These are phyloP conservation scores for Drosophila nigricruria DNA, from an alignment of 2,888 invertebrate species.

Conservation along the genomic window DNA sequence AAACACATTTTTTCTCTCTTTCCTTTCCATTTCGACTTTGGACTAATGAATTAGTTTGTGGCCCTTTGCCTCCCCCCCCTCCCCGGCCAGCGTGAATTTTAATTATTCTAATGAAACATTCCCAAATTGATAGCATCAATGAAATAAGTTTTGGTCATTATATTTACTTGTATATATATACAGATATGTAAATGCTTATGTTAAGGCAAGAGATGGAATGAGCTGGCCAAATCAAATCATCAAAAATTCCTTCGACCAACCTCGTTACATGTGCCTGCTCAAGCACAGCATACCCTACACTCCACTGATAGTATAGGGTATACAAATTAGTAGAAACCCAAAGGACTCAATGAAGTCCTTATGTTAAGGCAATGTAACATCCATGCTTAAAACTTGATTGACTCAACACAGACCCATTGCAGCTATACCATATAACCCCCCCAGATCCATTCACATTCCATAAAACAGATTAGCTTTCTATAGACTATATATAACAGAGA, in stretches of 20 bases:
- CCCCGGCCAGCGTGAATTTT: background rate
- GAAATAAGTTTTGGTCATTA: conserved; percentile 6
- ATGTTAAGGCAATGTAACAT: no score
- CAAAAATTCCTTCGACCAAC: no score
- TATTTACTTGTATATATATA: background rate
- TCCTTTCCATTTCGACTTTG: background rate
- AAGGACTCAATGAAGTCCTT: background rate
- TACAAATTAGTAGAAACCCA: background rate
- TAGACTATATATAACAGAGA: background rate
- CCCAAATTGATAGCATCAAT: conserved; percentile 3
- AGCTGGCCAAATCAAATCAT: background rate
- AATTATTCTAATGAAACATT: conserved; percentile 53
- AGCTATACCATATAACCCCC: background rate
- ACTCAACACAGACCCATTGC: background rate
- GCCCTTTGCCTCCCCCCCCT: background rate
- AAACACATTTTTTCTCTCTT: conserved; percentile 6
- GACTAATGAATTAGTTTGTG: conserved; percentile 52
- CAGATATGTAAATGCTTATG: background rate
- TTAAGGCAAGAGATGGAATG: background rate
- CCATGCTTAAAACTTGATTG: background rate
- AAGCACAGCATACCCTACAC: no score
- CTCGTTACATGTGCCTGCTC: no score
- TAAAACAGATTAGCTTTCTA: background rate
- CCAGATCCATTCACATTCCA: background rate
- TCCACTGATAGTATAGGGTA: background rate